Conservation (phyloP, 2,113 vertebrate genomes). For the Callionymus lyra region DNA sequence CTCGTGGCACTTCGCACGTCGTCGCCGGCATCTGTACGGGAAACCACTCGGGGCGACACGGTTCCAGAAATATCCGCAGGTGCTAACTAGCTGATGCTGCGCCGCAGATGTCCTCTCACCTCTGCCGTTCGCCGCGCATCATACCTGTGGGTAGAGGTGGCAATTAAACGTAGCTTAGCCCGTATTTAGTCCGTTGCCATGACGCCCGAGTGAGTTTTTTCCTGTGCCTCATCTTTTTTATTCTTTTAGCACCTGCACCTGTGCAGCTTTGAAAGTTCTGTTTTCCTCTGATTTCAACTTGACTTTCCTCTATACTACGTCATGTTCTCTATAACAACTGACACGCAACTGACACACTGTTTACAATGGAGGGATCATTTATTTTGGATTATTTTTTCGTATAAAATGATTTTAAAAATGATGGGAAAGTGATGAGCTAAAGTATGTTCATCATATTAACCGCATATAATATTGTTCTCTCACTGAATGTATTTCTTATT, state of each 20-base stretch:
- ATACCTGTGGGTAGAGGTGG: slow-evolving; percentile 53
- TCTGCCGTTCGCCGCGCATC: slow-evolving; percentile 38
- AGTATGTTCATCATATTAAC: too few species aligned
- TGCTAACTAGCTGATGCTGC: slow-evolving; percentile 50
- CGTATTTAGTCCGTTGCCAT: slow-evolving; percentile 58
- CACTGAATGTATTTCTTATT: too few species aligned
- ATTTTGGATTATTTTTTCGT: too few species aligned
- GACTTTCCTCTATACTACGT: background rate
- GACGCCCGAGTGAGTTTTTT: slow-evolving; percentile 31
- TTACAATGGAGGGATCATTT: too few species aligned
- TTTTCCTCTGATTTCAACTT: background rate
- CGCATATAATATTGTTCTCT: too few species aligned
- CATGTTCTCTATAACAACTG: too few species aligned
- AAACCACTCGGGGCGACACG: too few species aligned
- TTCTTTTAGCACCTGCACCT: slow-evolving; percentile 24
- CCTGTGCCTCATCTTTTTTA: slow-evolving; percentile 28
- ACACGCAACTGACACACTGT: too few species aligned
- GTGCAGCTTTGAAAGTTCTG: slow-evolving; percentile 3
- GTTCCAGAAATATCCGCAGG: slow-evolving; percentile 52
- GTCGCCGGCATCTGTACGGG: too few species aligned
- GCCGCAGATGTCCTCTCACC: slow-evolving; percentile 56
- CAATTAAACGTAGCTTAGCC: slow-evolving; percentile 58
- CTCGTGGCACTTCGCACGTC: slow-evolving; percentile 34
- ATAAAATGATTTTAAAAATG: too few species aligned
- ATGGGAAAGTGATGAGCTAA: too few species aligned